Base-by-base conservation (phyloP, 2,797 vertebrate genomes). In the Falco rusticolus region DNA sequence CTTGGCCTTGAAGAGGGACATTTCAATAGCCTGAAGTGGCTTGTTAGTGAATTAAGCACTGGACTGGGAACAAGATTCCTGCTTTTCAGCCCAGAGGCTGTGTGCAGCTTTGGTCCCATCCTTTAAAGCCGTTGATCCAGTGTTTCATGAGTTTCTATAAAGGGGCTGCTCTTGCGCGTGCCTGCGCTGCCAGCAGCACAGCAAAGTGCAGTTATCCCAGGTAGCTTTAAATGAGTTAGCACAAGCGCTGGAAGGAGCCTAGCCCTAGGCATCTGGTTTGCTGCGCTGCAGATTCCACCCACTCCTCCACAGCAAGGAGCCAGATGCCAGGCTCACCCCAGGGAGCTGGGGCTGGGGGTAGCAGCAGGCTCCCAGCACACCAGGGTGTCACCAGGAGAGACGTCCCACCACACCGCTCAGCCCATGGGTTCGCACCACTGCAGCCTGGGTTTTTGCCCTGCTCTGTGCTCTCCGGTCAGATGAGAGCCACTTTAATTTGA, bases 361-460 rank as follows among this genome's bases (percentile, higher is more conserved):
- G 34, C 45, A 76, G 70, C 59, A 79, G 41, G n/a, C 8, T 87
- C 24, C 45, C 37, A 45, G 51, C 3, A 4, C 39, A n/a, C 16
- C 43, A 31, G 13, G 19, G 14, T 31, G 37, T 56, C 56, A 9
- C 45, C 19, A 65, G 60, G 21, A 74, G 51, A 47, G 53, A 11
- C 4, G 6, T 16, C n/a, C 56, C 69, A 74, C 15, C 76, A 20
- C 43, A 6, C 10, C 8, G 2, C 41, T 14, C 29, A 33, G 43
- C 53, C 45, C 48, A 26, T 1, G 1, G 47, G 10, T 5, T 45
- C 5, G 0, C 21, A 11, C 10, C 33, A 1, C 57, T 37, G 50
- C 57, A 39, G n/a, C 12, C 48, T 56, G 37, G 26, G 54, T 1
- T 5, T 63, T 72, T 21, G 19, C 29, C 33, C 48, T 53, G 54